Evolutionary conservation across 2,113 vertebrate species (phyloP), one percentile per base, ranked within the genome.

Genomic region (Eptesicus fuscus): DNA sequence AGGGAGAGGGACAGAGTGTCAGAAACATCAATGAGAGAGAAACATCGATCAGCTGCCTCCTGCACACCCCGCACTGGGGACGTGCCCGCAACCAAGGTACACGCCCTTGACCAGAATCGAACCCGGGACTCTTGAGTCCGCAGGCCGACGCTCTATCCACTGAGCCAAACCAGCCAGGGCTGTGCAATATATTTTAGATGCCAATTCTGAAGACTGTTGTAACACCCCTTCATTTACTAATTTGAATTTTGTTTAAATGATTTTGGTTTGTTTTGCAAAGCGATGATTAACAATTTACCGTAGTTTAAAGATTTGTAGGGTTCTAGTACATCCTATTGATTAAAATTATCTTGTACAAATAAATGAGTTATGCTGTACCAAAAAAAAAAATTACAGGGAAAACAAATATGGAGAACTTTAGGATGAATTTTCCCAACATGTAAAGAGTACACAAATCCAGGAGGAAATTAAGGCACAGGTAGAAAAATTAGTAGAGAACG

Each of bases 311-410:
- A 56, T 92, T 76, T 63, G 49, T 90, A 79, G 70, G 25, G 11
- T 53, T 79, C 14, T 69, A 49, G 42, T 49, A 35, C 30, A 56
- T 83, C 56, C 40, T 91, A 78, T 95, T 70, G 8, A 32, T 92
- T 86, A 69, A 95, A 94, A 91, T 73, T 56, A 22, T 73, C 35
- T 40, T 89, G 20, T 44, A 85, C 35, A 77, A 95, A 70, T 65
- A 82, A 93, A 77, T 70, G n/a, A 53, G 25, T 35, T 76, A 16
- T 84, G 40, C 13, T 30, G 40, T 51, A 42, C 89, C 37, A 71
- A 42, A 59, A 92, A 87, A 42, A 59, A 92, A 87, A 93, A 86
- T 86, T 94, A 32, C 67, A 84, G 51, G 86, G n/a, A 37, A 73
- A 93, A 83, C n/a, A 79, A 71, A 85, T 73, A 22, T 67, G 40